phyloP scores from a whole-genome alignment of 2,888 invertebrate genomes.

The Apodemia mormo region DNA sequence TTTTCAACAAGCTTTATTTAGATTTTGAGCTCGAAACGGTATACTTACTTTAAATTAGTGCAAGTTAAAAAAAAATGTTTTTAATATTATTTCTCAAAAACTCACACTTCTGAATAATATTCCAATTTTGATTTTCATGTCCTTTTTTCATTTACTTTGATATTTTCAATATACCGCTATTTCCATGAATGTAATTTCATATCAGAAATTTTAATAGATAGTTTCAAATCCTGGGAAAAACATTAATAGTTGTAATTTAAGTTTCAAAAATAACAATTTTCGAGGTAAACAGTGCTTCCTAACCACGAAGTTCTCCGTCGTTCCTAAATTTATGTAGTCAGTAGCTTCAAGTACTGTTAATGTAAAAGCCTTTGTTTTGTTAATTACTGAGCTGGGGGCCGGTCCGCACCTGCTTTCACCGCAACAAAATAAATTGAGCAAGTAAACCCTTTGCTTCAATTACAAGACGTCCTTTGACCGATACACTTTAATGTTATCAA shows the following conservation, averaged over 20 bases:
- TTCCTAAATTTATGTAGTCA: constrained; percentile 61
- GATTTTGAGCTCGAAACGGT: too few relatives aligned
- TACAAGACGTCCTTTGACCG: constrained; percentile 50
- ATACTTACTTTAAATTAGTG: too few relatives aligned
- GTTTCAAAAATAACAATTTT: not conserved
- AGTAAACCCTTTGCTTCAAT: constrained; percentile 66
- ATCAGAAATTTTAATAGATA: too few relatives aligned
- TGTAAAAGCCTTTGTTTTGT: constrained; percentile 71
- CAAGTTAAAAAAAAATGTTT: too few relatives aligned
- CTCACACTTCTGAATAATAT: too few relatives aligned
- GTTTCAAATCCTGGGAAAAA: not conserved
- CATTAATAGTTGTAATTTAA: not conserved
- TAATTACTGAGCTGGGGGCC: constrained; percentile 63
- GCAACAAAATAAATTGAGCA: constrained; percentile 62
- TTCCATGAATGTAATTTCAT: too few relatives aligned
- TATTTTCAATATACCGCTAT: too few relatives aligned
- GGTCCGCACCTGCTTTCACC: constrained; percentile 65
- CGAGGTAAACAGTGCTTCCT: constrained; percentile 33
- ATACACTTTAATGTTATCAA: constrained; percentile 18
- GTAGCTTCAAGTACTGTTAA: constrained; percentile 63
- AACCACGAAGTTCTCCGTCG: constrained; percentile 49
- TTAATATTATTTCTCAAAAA: too few relatives aligned
- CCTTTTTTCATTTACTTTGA: too few relatives aligned
- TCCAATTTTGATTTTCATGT: too few relatives aligned
- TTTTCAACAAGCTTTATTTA: too few relatives aligned